Base-by-base conservation (phyloP, 2,797 vertebrate species). In the Hypotaenidia philippensis region DNA sequence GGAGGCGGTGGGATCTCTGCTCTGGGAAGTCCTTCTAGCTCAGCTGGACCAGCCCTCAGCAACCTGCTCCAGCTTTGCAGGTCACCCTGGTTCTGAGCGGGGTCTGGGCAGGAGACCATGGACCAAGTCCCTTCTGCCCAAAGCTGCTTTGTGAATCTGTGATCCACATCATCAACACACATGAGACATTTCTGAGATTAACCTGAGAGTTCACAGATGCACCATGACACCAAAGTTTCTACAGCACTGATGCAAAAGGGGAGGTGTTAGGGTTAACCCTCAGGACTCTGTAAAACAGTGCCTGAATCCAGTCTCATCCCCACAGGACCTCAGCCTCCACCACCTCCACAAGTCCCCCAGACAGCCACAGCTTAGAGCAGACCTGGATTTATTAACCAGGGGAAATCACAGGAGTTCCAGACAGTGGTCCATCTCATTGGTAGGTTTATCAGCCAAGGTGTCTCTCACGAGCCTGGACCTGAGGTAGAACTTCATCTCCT, bases 161-260 rank as follows among this genome's bases (percentile, higher is more conserved):
- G 49, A 52, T 34, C 60, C 6, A 27, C 0, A 0, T 29, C 23
- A 13, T 56, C 52, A 34, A 63, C 1, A 7, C 27, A 32, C 13
- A 10, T 3, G 10, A 63, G 63, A 3, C 36, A 44, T 29, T 88
- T 76, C 59, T 0, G 1, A 74, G 71, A 16, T 57, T 52, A 69
- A 47, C 20, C n/a, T 38, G 16, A 17, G 22, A 12, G 13, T 44
- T 87, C 47, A 40, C 13, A n/a, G 32, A 36, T 36, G 41, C 13
- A 49, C 34, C 11, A 9, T 47, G 71, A 61, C 50, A 65, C 21
- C 1, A 4, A 71, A 7, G 31, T 55, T 70, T 44, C 44, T 87
- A 4, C 25, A 71, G 61, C 2, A 1, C 34, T 61, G 5, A 7
- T 20, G 19, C 4, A 27, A 74, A 11, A 1, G 6, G 38, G 64